A percentile compares a stretch with the other conserved stretches of the same genome.
phyloP scores from a whole-genome alignment of 2,888 invertebrate genomes.

The Drosophila koepferae region DNA sequence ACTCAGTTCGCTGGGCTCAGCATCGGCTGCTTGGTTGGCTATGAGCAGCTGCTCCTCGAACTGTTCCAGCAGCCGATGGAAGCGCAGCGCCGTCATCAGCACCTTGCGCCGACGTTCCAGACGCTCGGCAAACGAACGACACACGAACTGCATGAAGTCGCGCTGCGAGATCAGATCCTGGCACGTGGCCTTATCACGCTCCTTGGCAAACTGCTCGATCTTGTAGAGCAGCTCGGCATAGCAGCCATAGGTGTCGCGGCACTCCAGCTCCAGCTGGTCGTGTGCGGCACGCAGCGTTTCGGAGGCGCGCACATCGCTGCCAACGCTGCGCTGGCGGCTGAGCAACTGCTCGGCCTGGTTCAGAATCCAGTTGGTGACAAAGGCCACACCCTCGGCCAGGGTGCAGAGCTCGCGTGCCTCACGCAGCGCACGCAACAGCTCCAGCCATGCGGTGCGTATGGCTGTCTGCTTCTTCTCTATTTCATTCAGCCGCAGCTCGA shows the following conservation, averaged over 20 bases:
- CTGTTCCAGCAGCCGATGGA: conserved; percentile 91
- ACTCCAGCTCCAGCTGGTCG: conserved; percentile 90
- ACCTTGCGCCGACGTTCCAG: conserved; percentile 91
- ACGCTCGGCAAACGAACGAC: conserved; percentile 91
- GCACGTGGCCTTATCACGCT: conserved; percentile 84
- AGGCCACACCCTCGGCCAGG: conserved; percentile 88
- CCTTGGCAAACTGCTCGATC: conserved; percentile 87
- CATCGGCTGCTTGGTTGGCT: conserved; percentile 67
- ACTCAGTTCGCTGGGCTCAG: conserved; percentile 54
- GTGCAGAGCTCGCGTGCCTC: conserved; percentile 87
- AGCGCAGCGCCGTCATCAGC: conserved; percentile 90
- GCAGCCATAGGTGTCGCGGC: conserved; percentile 91
- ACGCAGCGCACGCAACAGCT: conserved; percentile 87
- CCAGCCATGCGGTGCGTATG: conserved; percentile 87
- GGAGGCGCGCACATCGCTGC: conserved; percentile 90
- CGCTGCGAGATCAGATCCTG: conserved; percentile 90
- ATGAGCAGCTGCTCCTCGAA: conserved; percentile 89
- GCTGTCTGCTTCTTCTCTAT: conserved; percentile 87
- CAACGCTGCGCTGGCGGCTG: conserved; percentile 89
- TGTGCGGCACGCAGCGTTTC: conserved; percentile 90
- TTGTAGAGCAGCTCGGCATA: conserved; percentile 92
- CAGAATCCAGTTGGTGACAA: conserved; percentile 92
- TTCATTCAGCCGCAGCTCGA: conserved; percentile 87
- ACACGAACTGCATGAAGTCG: conserved; percentile 93
- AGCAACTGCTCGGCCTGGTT: conserved; percentile 91